phyloP scores from a whole-genome alignment of 2,888 invertebrate genomes.

The Xestia xanthographa region DNA sequence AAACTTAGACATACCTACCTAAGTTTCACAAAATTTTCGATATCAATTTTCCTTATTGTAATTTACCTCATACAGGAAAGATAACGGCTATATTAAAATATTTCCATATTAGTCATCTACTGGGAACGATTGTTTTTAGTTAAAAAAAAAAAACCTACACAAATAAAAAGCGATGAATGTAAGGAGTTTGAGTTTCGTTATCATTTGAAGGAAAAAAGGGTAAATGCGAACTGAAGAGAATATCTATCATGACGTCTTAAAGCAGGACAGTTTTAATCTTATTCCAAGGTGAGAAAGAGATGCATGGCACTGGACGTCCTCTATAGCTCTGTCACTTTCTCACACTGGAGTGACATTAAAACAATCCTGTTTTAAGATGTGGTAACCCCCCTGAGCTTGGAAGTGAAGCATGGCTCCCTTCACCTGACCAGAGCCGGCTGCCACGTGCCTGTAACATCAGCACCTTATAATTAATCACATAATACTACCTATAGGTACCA shows the following conservation, averaged over 20 bases:
- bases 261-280: too few relatives aligned
- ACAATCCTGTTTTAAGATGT: too few relatives aligned
- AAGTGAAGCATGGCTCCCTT: too few relatives aligned
- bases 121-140: not conserved
- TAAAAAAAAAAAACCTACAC: not conserved
- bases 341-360: too few relatives aligned
- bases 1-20: not conserved
- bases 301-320: too few relatives aligned
- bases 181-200: not conserved
- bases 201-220: not conserved
- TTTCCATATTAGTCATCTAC: not conserved
- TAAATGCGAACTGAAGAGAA: not conserved
- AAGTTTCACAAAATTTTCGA: not conserved
- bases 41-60: constrained; percentile 13
- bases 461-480: not conserved
- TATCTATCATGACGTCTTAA: too few relatives aligned
- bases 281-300: too few relatives aligned
- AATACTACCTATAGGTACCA: not conserved
- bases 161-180: not conserved
- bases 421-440: too few relatives aligned
- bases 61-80: not conserved
- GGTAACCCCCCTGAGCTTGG: not conserved
- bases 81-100: not conserved
- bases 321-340: too few relatives aligned
- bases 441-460: too few relatives aligned